Conservation (phyloP, 2,113 vertebrate genomes). For the Macquaria australasica region DNA sequence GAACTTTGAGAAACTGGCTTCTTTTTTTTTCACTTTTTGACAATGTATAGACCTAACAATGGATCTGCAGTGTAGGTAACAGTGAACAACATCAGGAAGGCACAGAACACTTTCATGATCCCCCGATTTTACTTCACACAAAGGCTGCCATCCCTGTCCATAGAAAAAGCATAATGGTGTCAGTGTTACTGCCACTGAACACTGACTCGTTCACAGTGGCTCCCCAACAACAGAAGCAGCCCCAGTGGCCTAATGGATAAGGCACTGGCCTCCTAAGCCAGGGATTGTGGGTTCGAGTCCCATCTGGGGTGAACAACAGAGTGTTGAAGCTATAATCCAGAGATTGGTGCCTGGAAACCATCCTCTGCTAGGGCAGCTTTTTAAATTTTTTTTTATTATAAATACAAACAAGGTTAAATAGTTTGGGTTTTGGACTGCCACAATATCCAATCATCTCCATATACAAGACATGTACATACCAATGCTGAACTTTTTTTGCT, state of each 20-base stretch:
- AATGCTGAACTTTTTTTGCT: conserved; percentile 58
- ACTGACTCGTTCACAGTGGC: background rate
- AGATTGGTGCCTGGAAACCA: too few relatives aligned
- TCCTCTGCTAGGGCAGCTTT: background rate
- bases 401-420: background rate
- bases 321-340: too few relatives aligned
- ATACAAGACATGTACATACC: conserved; percentile 52
- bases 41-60: background rate
- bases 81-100: background rate
- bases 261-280: conserved; percentile 77
- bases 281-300: conserved; percentile 72
- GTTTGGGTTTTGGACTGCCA: too few relatives aligned
- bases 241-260: conserved; percentile 82
- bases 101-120: background rate
- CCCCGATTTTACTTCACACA: background rate
- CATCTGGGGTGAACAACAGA: conserved; percentile 58
- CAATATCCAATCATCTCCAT: background rate
- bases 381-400: background rate
- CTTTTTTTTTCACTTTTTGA: background rate
- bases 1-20: background rate
- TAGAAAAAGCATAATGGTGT: background rate
- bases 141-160: background rate
- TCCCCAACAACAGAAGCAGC: background rate
- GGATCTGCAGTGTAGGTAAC: background rate
- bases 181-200: background rate